Percentiles rank a stretch among this genome's conserved stretches.
Conservation (phyloP, 2,797 vertebrate genomes). For the Labroides dimidiatus region DNA sequence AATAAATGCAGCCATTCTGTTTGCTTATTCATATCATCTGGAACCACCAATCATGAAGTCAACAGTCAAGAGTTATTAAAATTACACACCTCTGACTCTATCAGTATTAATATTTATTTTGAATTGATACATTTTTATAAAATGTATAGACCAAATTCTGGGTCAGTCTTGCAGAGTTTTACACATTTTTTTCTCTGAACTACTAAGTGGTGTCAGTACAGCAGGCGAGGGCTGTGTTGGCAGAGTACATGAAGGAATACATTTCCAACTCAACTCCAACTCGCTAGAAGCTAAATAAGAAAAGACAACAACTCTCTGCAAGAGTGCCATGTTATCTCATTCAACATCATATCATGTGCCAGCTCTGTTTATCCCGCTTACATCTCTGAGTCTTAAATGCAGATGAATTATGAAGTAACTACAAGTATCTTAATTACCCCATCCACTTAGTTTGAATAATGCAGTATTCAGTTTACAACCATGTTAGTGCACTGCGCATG, state of each 20-base stretch:
- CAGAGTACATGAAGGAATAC: constrained; percentile 27
- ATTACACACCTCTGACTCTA: background rate
- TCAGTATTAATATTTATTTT: background rate
- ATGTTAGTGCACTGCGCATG: constrained; percentile 66
- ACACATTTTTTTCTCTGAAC: constrained; percentile 1
- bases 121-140: background rate
- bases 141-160: background rate
- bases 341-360: constrained; percentile 67
- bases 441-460: constrained; percentile 78
- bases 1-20: background rate
- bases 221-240: constrained; percentile 6
- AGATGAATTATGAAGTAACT: constrained; percentile 81
- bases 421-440: constrained; percentile 80
- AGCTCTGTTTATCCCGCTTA: constrained; percentile 72
- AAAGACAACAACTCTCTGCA: constrained; percentile 57
- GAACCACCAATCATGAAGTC: background rate
- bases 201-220: background rate
- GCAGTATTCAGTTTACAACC: constrained; percentile 72
- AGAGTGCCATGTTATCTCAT: constrained; percentile 69
- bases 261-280: constrained; percentile 36
- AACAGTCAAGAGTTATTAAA: background rate
- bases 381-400: constrained; percentile 66
- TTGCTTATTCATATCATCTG: constrained; percentile 1
- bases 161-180: background rate
- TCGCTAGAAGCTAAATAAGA: constrained; percentile 66